Percentiles rank a stretch among this genome's conserved stretches.
phyloP scores from a whole-genome alignment of 2,113 vertebrate genomes.

The Oenanthe oenanthe region DNA sequence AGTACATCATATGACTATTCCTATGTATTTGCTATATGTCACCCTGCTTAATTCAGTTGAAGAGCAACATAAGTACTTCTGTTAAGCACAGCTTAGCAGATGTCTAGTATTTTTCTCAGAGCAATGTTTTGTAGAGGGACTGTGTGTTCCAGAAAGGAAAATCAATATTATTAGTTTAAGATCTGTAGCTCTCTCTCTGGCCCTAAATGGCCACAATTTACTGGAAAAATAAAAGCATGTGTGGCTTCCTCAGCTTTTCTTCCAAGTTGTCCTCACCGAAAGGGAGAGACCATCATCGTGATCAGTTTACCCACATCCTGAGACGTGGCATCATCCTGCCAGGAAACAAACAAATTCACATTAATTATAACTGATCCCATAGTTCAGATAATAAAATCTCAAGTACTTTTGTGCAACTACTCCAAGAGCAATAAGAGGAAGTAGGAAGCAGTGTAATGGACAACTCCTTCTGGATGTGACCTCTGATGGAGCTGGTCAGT shows the following conservation, averaged over 20 bases:
- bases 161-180: neutral
- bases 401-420: neutral
- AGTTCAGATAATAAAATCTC: neutral
- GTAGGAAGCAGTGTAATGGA: neutral
- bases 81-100: neutral
- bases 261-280: neutral
- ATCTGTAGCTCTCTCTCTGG: neutral
- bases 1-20: neutral
- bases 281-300: neutral
- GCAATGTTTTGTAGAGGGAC: neutral
- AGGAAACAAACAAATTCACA: neutral
- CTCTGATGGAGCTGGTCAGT: neutral
- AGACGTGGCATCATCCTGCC: neutral
- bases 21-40: neutral
- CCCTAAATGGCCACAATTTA: neutral
- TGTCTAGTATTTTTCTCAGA: neutral
- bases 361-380: neutral
- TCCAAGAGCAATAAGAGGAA: neutral
- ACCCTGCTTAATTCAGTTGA: neutral
- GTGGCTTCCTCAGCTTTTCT: neutral
- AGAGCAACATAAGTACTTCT: neutral
- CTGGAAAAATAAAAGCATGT: neutral
- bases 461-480: neutral
- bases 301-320: neutral
- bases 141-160: slow-evolving; percentile 2